phyloP scores from a whole-genome alignment of 2,797 vertebrate genomes.

The Echiichthys vipera region DNA sequence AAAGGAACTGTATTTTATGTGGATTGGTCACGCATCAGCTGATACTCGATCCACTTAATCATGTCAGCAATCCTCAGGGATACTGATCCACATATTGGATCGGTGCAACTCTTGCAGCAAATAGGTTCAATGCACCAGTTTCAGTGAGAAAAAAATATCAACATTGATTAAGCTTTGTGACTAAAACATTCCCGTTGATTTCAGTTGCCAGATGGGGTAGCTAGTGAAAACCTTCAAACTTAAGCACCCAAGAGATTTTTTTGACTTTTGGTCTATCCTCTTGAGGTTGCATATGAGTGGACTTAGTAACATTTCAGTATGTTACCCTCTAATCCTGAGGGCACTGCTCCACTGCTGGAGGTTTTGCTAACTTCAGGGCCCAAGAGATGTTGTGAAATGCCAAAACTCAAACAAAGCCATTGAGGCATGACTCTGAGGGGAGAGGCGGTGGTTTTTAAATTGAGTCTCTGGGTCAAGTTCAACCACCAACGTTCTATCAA shows the following conservation, averaged over 20 bases:
- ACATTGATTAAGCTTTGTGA: neutral
- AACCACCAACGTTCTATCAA: constrained; percentile 61
- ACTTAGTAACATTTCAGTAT: constrained; percentile 27
- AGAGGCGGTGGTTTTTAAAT: constrained; percentile 29
- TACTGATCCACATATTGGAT: neutral
- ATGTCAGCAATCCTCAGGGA: neutral
- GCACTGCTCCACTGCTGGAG: constrained; percentile 30
- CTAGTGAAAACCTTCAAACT: neutral
- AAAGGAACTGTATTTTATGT: neutral
- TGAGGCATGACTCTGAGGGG: constrained; percentile 18
- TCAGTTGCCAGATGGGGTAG: neutral
- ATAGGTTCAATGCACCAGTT: neutral
- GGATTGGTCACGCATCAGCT: neutral
- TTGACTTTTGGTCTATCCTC: neutral
- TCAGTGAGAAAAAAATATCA: neutral
- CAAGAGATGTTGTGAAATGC: constrained; percentile 48
- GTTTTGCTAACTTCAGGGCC: constrained; percentile 35
- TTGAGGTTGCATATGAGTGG: constrained; percentile 8
- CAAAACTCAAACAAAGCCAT: constrained; percentile 53
- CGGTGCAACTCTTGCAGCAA: neutral
- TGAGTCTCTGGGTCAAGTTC: constrained; percentile 36
- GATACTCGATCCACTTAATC: neutral
- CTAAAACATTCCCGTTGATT: neutral
- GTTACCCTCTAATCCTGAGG: constrained; percentile 34
- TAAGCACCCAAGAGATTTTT: neutral